These are phyloP conservation scores for Campoletis sonorensis DNA, from an alignment of 1,140 invertebrate genomes.

Conservation along the genomic window DNA sequence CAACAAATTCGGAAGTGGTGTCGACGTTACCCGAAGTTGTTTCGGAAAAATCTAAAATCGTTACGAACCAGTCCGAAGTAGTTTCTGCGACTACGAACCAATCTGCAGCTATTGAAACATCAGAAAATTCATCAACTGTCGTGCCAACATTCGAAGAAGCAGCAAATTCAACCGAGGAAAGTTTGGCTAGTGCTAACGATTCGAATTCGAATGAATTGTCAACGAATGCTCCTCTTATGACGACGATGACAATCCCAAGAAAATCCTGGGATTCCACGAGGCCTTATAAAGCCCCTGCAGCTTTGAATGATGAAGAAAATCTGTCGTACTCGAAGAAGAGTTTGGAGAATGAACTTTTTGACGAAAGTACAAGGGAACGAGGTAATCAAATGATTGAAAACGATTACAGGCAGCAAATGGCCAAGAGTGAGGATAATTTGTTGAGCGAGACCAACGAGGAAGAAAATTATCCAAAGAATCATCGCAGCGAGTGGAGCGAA, in stretches of 20 bases:
- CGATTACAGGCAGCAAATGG: slow-evolving; percentile 5
- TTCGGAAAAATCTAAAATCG: background rate
- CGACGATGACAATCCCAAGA: slow-evolving; percentile 46
- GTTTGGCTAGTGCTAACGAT: background rate
- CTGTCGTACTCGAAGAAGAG: background rate
- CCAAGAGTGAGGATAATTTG: slow-evolving; percentile 34
- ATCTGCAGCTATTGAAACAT: slow-evolving; percentile 39
- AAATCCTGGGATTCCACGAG: slow-evolving; percentile 51
- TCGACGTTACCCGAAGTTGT: background rate
- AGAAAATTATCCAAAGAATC: slow-evolving; percentile 69
- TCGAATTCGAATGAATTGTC: slow-evolving; percentile 24
- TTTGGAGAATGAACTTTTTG: slow-evolving; percentile 15
- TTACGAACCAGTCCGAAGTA: background rate
- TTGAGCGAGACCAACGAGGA: slow-evolving; percentile 25
- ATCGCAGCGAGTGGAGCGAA: slow-evolving; percentile 70
- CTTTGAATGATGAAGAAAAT: slow-evolving; percentile 52
- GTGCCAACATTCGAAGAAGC: slow-evolving; percentile 36
- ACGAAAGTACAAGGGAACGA: slow-evolving; percentile 36
- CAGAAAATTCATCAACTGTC: slow-evolving; percentile 4
- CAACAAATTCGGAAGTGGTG: background rate
- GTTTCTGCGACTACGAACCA: background rate
- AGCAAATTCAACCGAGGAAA: slow-evolving; percentile 36
- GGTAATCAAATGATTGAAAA: background rate
- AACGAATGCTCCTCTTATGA: slow-evolving; percentile 32
- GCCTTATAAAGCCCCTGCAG: slow-evolving; percentile 40